phyloP scores from a whole-genome alignment of 2,797 vertebrate species.

The Argya squamiceps region DNA sequence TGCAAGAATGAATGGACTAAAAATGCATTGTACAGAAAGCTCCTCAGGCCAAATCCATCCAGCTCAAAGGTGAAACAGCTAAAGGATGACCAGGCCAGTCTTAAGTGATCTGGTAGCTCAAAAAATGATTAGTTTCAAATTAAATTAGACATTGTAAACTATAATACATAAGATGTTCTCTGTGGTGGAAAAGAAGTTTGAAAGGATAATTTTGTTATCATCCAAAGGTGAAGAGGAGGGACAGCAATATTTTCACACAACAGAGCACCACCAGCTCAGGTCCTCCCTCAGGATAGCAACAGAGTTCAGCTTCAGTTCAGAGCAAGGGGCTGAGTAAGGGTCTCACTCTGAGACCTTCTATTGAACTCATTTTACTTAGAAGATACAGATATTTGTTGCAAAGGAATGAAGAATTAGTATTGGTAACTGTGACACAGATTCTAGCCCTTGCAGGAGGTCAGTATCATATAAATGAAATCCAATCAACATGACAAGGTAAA shows the following conservation, averaged over 20 bases:
- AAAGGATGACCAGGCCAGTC: not conserved
- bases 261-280: not conserved
- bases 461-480: not conserved
- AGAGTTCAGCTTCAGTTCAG: not conserved
- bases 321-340: not conserved
- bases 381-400: not conserved
- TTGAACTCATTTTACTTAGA: not conserved
- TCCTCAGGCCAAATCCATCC: not conserved
- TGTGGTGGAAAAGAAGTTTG: not conserved
- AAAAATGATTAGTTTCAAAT: not conserved
- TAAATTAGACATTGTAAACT: not conserved
- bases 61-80: not conserved
- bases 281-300: not conserved
- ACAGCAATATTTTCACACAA: not conserved
- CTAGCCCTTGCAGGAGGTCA: not conserved
- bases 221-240: not conserved
- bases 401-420: not conserved
- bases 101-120: not conserved
- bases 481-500: not conserved
- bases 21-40: not conserved
- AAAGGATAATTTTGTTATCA: not conserved
- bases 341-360: not conserved
- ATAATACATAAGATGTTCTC: not conserved
- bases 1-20: not conserved
- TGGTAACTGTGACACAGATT: not conserved